phyloP scores from a whole-genome alignment of 2,797 vertebrate genomes.

The Morelia viridis region DNA sequence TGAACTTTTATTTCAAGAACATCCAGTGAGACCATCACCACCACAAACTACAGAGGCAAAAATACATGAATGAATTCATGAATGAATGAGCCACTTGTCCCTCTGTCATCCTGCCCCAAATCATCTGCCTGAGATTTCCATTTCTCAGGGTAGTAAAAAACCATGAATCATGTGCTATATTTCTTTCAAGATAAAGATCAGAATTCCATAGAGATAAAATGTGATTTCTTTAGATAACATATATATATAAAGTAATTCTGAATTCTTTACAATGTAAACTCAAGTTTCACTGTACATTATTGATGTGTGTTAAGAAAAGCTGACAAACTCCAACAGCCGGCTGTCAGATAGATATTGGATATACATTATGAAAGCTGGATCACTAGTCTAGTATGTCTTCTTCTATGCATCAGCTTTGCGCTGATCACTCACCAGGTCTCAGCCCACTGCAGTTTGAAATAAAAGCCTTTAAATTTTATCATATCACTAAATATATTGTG shows the following conservation, averaged over 20 bases:
- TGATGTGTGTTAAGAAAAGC: background rate
- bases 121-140: background rate
- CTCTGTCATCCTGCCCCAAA: background rate
- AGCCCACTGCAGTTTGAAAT: background rate
- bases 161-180: background rate
- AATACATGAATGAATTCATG: background rate
- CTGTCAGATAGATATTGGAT: background rate
- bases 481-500: background rate
- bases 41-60: background rate
- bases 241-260: background rate
- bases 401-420: background rate
- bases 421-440: background rate
- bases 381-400: background rate
- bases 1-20: background rate
- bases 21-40: background rate
- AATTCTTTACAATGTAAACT: background rate
- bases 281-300: background rate
- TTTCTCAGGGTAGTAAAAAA: background rate
- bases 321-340: background rate
- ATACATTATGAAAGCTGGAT: background rate
- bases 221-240: background rate
- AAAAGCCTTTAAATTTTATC: background rate
- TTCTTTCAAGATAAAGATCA: background rate
- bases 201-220: background rate
- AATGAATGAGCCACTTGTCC: background rate